Evolutionary conservation across 2,113 vertebrate genomes (phyloP).

Genomic region (Alouatta palliata): DNA sequence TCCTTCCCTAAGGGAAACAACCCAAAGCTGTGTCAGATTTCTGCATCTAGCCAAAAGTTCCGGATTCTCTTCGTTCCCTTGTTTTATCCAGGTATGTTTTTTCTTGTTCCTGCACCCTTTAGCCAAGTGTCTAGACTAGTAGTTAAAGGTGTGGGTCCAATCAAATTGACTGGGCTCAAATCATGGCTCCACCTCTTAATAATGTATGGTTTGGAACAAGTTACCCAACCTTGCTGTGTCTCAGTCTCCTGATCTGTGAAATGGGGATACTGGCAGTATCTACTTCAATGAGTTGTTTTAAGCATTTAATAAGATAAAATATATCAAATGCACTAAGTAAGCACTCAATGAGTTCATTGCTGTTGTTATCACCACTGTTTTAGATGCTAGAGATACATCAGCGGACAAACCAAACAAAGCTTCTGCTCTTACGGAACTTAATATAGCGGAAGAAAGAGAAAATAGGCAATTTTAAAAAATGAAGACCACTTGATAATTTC

Average conservation of each 20-base stretch:
- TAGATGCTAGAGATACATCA: background rate
- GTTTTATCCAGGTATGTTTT: background rate
- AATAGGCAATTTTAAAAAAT: background rate
- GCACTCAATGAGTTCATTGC: background rate
- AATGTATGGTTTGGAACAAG: background rate
- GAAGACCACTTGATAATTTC: background rate
- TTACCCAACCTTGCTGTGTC: background rate
- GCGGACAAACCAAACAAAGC: background rate
- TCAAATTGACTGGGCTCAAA: background rate
- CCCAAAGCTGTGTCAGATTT: background rate
- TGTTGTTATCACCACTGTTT: background rate
- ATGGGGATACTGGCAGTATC: background rate
- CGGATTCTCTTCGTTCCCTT: background rate
- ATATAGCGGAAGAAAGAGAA: background rate
- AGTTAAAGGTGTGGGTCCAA: background rate
- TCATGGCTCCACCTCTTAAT: background rate
- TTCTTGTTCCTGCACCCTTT: background rate
- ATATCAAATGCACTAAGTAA: background rate
- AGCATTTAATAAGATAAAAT: slow-evolving; percentile 2
- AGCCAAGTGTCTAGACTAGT: background rate
- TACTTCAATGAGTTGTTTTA: background rate
- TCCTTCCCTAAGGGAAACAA: background rate
- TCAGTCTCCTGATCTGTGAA: background rate
- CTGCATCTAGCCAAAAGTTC: background rate
- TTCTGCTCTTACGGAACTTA: background rate